Conservation (phyloP, 2,888 invertebrate species). For the Cordilura impudica region DNA sequence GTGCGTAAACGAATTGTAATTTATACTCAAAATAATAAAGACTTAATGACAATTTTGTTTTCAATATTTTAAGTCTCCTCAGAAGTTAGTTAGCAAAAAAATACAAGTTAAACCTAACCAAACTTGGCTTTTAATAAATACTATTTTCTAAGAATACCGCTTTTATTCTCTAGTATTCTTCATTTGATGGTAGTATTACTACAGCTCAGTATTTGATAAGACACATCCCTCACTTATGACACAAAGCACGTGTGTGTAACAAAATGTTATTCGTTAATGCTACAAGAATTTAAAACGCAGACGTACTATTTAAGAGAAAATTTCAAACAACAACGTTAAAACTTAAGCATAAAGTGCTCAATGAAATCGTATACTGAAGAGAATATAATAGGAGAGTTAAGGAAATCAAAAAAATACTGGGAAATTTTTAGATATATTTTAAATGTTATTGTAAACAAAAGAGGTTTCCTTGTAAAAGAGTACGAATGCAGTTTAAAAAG, state of each 20-base stretch:
- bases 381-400: neutral
- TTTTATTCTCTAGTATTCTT: too few relatives aligned
- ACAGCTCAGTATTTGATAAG: slow-evolving; percentile 42
- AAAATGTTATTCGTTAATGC: slow-evolving; percentile 54
- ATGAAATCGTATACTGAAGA: neutral
- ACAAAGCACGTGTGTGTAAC: slow-evolving; percentile 54
- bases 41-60: too few relatives aligned
- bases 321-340: neutral
- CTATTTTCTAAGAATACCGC: slow-evolving; percentile 9
- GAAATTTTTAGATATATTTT: neutral
- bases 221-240: slow-evolving; percentile 49
- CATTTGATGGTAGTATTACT: slow-evolving; percentile 15
- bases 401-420: slow-evolving; percentile 3
- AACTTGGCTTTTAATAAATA: too few relatives aligned
- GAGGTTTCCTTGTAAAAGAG: neutral
- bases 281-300: slow-evolving; percentile 46
- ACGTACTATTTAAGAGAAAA: slow-evolving; percentile 38
- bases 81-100: too few relatives aligned
- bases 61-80: too few relatives aligned
- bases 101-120: too few relatives aligned
- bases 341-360: too few relatives aligned
- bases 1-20: too few relatives aligned
- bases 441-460: too few relatives aligned
- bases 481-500: neutral
- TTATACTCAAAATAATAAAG: too few relatives aligned